Evolutionary conservation across 2,113 vertebrate species (phyloP), one percentile per base, ranked within the genome.

Genomic region (Lamprotornis superbus): DNA sequence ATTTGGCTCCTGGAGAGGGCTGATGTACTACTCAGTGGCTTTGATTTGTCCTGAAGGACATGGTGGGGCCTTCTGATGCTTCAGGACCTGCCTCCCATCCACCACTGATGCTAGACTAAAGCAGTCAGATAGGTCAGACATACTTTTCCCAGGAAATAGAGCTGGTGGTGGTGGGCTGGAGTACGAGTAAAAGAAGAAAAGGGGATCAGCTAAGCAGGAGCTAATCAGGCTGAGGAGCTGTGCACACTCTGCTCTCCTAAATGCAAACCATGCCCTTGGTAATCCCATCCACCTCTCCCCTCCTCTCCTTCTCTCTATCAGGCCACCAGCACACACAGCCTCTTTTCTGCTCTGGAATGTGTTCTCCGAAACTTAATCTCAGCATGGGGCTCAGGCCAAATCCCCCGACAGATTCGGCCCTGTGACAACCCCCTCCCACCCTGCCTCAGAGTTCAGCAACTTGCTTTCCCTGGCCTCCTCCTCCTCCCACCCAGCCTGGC

Each of bases 311-410:
- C 87, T 84, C 24, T 83, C 87, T 94, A 77, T 87, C 86, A 96
- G 97, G 94, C 97, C 97, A 94, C 95, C 96, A 96, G 97, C 59
- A 75, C 97, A 98, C 98, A 98, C 97, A 98, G 97, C 77, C 84
- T 86, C 96, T 95, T 98, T 98, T 98, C 97, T 98, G 96, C 97
- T 98, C 96, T 97, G 98, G 98, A 98, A 98, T 98, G 98, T 73
- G 94, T 95, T 97, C 97, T 98, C 89, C 84, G 97, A 98, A 98
- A 98, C 94, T 97, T 97, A 97, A 98, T 98, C 97, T 98, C 91
- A 23, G 96, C 93, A 91, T 56, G 80, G 94, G 85, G 93, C 93
- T 97, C 63, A 82, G 90, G 97, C 98, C 98, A 98, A 98, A 98
- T 97, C 94, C 97, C 96, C 91, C 5, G 49, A 88, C 88, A 97